Evolutionary conservation across 2,797 vertebrate genomes (phyloP).

Genomic region (Sylvilagus floridanus): DNA sequence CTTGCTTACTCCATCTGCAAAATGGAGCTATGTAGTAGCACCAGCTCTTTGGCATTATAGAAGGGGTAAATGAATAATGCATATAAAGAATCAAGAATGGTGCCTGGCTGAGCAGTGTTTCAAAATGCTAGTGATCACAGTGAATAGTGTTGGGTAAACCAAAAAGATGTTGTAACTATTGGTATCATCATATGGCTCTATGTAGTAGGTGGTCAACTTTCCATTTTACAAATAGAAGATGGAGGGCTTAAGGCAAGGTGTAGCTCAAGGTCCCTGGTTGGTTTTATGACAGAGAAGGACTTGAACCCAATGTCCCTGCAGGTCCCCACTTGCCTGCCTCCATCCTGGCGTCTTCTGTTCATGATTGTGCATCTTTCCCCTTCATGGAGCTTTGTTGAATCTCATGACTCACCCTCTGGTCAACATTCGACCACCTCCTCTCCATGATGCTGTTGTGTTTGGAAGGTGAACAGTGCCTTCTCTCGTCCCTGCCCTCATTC

Average conservation of each 20-base stretch:
- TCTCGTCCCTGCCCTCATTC: no score
- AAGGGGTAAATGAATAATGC: not conserved
- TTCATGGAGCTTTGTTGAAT: not conserved
- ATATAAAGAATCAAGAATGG: not conserved
- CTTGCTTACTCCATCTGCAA: not conserved
- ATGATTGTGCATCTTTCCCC: not conserved
- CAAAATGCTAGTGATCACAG: not conserved
- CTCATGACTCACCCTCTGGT: accelerated
- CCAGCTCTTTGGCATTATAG: not conserved
- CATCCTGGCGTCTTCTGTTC: not conserved
- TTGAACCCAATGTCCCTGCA: accelerated
- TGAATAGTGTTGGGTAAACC: not conserved
- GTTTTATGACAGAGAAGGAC: not conserved
- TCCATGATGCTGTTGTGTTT: accelerated
- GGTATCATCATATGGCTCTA: accelerated
- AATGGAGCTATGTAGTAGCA: not conserved
- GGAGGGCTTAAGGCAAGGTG: not conserved
- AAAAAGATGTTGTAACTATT: no score
- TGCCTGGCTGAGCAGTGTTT: not conserved
- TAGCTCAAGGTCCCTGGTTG: not conserved
- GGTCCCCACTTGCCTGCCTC: not conserved
- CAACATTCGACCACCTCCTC: accelerated
- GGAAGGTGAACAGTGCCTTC: not conserved
- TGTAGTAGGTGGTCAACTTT: not conserved
- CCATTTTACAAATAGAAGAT: not conserved